Base-by-base conservation (phyloP, 2,113 vertebrate species). In the Cettia cetti region DNA sequence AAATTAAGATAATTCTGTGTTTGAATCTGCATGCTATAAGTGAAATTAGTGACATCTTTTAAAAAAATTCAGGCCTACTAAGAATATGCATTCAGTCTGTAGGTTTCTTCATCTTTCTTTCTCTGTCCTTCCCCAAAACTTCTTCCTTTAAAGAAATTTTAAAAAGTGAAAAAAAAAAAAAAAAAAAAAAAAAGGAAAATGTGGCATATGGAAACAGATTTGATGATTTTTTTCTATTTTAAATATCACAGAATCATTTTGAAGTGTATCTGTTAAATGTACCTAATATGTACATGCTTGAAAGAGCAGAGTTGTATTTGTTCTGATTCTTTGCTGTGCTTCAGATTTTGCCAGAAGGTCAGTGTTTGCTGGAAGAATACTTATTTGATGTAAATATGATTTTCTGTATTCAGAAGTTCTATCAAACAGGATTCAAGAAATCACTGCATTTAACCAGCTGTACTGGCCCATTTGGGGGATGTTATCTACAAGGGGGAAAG, bases 381-480 rank as follows among this genome's bases (percentile, higher is more conserved):
- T 68, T 64, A 40, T 20, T 56, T 72, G 28, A 76, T 61, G 12
- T 60, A 53, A 61, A 64, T 40, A 56, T 9, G 20, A 30, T 60
- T 71, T 92, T 65, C 45, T 78, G 40, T 53, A 88, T 37, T 50
- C 15, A 72, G 53, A 68, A 89, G 18, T 52, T 71, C 6, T 31
- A 63, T 82, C 31, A 60, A 71, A 26, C 11, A 20, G 9, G 5
- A 40, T 35, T 82, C 44, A 76, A 15, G 16, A 72, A 77, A 86
- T 84, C 44, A 23, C 31, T 57, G 23, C 26, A 50, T 64, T 37
- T 42, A 61, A 69, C 53, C 16, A 78, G 37, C 5, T 64, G 35
- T 0, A 0, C n/a, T 64, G 75, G 21, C 26, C 47, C 11, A 3
- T 19, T 49, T 30, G 6, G 16, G 30, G 11, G 15, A 7, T 33